Conservation (phyloP, 2,888 invertebrate species). For the Plebejus argus region DNA sequence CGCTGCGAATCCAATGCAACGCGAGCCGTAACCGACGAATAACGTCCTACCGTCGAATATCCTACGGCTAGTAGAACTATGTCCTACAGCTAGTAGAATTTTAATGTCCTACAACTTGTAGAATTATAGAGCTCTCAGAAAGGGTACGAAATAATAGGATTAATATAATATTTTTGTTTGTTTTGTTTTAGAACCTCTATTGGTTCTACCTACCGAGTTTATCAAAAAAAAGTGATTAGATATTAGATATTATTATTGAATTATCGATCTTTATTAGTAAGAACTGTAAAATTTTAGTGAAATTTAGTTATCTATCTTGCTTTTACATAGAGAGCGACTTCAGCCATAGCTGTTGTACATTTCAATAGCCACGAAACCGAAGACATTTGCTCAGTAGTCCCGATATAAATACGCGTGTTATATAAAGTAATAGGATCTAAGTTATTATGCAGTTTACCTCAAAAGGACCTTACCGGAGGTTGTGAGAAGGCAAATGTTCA, state of each 20-base stretch:
- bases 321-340: no score
- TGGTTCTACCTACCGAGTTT: no score
- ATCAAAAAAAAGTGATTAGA: no score
- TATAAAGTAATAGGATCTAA: not conserved
- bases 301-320: no score
- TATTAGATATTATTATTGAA: no score
- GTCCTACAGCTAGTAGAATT: not conserved
- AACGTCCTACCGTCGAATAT: not conserved
- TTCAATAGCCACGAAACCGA: no score
- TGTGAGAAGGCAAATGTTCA: slow-evolving; percentile 17
- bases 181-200: no score
- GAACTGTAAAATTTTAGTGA: no score
- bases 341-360: no score
- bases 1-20: slow-evolving; percentile 4
- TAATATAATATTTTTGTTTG: no score
- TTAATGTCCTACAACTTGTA: not conserved
- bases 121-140: not conserved
- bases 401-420: not conserved
- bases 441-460: slow-evolving; percentile 19
- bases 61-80: not conserved
- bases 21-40: not conserved
- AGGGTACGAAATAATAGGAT: not conserved
- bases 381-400: not conserved
- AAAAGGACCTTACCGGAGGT: slow-evolving; percentile 11
- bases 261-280: no score